Conservation (phyloP, 2,113 vertebrate species). For the Redunca redunca region DNA sequence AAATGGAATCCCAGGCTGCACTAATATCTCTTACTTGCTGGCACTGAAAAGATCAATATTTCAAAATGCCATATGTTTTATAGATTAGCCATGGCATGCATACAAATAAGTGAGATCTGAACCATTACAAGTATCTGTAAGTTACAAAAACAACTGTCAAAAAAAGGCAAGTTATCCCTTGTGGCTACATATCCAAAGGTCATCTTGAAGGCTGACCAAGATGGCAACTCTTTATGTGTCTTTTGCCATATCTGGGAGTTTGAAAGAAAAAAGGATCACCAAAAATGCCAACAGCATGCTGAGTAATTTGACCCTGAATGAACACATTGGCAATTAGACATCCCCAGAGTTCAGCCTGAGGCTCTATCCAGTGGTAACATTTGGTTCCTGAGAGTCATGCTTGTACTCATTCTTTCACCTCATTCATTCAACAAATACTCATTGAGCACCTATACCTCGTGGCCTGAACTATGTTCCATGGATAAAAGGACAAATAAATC, state of each 20-base stretch:
- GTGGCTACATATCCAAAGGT: background rate
- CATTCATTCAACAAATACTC: background rate
- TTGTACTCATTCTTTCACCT: background rate
- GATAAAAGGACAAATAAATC: background rate
- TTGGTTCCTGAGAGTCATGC: background rate
- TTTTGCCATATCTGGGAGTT: background rate
- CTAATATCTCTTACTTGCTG: slow-evolving; percentile 80
- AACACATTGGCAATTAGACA: background rate
- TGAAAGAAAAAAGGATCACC: background rate
- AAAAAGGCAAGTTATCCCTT: background rate
- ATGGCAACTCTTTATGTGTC: background rate
- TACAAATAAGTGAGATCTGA: slow-evolving; percentile 70
- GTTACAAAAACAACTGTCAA: slow-evolving; percentile 20
- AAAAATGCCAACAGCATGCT: background rate
- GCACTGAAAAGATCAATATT: slow-evolving; percentile 83
- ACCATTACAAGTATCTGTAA: slow-evolving; percentile 62
- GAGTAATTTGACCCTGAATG: background rate
- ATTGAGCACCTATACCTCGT: background rate
- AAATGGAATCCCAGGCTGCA: slow-evolving; percentile 79
- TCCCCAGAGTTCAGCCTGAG: no score
- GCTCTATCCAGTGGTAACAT: background rate
- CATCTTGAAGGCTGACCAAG: background rate
- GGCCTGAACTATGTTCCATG: background rate
- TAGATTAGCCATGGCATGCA: slow-evolving; percentile 75
- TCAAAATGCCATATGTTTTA: slow-evolving; percentile 82